Conservation (phyloP, 2,113 vertebrate species). For the Trichomycterus rosablanca region DNA sequence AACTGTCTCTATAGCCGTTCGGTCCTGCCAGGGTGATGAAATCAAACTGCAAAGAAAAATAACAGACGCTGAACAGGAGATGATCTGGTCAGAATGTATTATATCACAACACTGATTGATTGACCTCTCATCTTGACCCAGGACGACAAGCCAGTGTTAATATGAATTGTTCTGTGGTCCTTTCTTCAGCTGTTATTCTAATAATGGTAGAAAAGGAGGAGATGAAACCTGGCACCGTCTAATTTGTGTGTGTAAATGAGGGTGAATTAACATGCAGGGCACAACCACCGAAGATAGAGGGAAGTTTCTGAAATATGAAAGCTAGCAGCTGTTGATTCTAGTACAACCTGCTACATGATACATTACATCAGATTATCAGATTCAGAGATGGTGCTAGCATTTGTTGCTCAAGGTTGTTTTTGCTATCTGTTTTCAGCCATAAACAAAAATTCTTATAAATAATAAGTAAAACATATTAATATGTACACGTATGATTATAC, state of each 20-base stretch:
- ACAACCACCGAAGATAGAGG: conserved; percentile 12
- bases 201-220: conserved; percentile 19
- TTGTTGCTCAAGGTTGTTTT: conserved; percentile 1
- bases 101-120: too few relatives aligned
- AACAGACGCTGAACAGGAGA: too few relatives aligned
- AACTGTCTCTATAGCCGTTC: too few relatives aligned
- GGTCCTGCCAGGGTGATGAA: too few relatives aligned
- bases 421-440: too few relatives aligned
- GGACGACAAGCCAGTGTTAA: conserved; percentile 4
- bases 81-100: too few relatives aligned
- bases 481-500: too few relatives aligned
- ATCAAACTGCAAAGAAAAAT: too few relatives aligned
- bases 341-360: conserved; percentile 12
- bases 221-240: conserved; percentile 13
- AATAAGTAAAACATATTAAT: too few relatives aligned
- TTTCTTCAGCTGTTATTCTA: conserved; percentile 13
- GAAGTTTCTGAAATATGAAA: conserved; percentile 16
- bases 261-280: conserved; percentile 33
- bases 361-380: conserved; percentile 7
- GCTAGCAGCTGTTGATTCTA: conserved; percentile 17
- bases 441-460: too few relatives aligned
- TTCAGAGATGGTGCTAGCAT: conserved; percentile 3
- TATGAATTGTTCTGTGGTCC: conserved; percentile 13
- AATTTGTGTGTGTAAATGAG: conserved; percentile 39
- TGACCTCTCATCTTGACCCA: not conserved